A percentile compares a stretch with the other conserved stretches of the same genome.
These are phyloP conservation scores for Sorex maritimensis DNA, from an alignment of 2,797 vertebrate genomes.

Conservation along the genomic window DNA sequence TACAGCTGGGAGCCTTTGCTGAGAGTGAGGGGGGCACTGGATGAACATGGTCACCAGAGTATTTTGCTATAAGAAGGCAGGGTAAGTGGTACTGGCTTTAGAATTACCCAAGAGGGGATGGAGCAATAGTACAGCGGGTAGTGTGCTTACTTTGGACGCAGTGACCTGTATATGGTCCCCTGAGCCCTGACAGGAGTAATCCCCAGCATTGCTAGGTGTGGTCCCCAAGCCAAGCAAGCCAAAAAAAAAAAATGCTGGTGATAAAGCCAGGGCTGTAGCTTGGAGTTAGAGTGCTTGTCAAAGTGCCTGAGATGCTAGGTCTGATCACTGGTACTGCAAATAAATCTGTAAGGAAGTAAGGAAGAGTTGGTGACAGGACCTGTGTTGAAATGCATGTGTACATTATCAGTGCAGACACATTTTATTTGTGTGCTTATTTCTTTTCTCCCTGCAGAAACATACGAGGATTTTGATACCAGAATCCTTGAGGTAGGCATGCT, in stretches of 20 bases:
- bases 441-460: conserved; percentile 93
- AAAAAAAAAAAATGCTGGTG: too few species aligned
- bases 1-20: background rate
- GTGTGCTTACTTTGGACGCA: too few species aligned
- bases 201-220: too few species aligned
- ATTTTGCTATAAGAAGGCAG: background rate
- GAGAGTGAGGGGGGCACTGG: background rate
- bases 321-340: too few species aligned
- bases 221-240: too few species aligned
- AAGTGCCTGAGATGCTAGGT: too few species aligned
- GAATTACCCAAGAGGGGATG: background rate
- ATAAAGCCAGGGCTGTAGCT: too few species aligned
- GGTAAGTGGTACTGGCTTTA: background rate
- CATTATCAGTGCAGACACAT: background rate
- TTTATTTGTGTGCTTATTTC: conserved; percentile 50
- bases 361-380: background rate
- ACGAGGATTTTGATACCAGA: conserved; percentile 95
- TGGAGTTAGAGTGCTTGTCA: too few species aligned
- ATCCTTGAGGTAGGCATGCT: conserved; percentile 95
- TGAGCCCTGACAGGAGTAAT: too few species aligned
- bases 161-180: too few species aligned
- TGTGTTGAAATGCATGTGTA: background rate
- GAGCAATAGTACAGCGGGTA: too few species aligned
- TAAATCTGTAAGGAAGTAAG: background rate
- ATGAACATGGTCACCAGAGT: background rate